Percentiles rank a stretch among this genome's conserved stretches.
Conservation (phyloP, 2,888 invertebrate species). For the Augochlorella aurata region DNA sequence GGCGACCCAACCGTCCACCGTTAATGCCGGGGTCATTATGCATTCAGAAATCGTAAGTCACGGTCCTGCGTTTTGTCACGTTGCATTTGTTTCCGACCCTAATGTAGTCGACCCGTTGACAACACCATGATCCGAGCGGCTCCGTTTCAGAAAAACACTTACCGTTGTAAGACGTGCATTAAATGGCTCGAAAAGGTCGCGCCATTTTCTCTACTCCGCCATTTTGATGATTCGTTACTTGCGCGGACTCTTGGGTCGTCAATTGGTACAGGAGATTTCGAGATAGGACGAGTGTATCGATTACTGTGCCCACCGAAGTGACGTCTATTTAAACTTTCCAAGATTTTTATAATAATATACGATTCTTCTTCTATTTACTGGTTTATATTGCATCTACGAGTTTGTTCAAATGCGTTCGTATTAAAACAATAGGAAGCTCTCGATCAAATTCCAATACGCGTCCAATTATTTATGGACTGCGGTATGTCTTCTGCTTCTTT, state of each 20-base stretch:
- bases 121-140: not conserved
- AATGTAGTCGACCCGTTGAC: not conserved
- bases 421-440: not conserved
- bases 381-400: too few relatives aligned
- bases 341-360: too few relatives aligned
- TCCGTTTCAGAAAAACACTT: not conserved
- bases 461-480: not conserved
- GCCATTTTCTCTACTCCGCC: not conserved
- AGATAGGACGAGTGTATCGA: too few relatives aligned
- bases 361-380: too few relatives aligned
- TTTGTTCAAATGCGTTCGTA: not conserved
- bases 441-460: not conserved
- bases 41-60: slow-evolving; percentile 9
- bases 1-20: not conserved
- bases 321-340: too few relatives aligned
- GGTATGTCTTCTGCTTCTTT: not conserved
- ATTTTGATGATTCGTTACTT: not conserved
- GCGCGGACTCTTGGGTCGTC: too few relatives aligned
- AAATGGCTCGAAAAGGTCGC: not conserved
- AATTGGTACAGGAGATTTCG: too few relatives aligned
- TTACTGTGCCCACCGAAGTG: too few relatives aligned
- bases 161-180: not conserved
- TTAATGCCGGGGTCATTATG: not conserved
- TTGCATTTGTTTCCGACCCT: slow-evolving; percentile 4
- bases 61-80: not conserved